Evolutionary conservation across 2,888 invertebrate genomes (phyloP).

Genomic region (Salpingus planirostris): DNA sequence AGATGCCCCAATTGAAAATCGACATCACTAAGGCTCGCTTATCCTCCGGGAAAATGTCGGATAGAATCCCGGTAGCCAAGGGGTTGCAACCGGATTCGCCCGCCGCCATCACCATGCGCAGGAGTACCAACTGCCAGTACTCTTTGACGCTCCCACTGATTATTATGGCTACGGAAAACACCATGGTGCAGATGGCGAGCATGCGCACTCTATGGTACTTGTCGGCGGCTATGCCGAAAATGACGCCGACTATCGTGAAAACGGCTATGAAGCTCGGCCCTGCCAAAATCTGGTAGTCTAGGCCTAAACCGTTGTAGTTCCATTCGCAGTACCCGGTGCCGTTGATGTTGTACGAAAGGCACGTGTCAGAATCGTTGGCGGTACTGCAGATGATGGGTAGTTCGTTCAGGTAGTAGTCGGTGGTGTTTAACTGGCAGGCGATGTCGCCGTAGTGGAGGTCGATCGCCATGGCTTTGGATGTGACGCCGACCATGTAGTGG

Average conservation of each 20-base stretch:
- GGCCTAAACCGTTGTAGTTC: conserved; percentile 86
- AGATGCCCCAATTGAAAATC: conserved; percentile 93
- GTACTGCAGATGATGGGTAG: conserved; percentile 49
- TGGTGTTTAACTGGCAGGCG: conserved; percentile 68
- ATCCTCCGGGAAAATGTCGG: conserved; percentile 70
- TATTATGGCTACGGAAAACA: conserved; percentile 75
- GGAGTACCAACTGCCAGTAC: conserved; percentile 83
- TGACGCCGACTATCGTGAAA: conserved; percentile 79
- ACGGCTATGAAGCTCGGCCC: conserved; percentile 90
- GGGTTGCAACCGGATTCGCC: conserved; percentile 83
- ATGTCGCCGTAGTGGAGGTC: conserved; percentile 82
- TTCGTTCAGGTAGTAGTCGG: conserved; percentile 45
- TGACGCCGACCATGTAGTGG: conserved; percentile 82
- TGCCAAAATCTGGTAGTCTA: conserved; percentile 86
- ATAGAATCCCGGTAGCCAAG: conserved; percentile 72
- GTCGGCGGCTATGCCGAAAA: conserved; percentile 76
- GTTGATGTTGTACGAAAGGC: conserved; percentile 53
- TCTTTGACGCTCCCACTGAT: conserved; percentile 76
- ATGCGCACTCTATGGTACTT: conserved; percentile 66
- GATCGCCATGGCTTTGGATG: conserved; percentile 76
- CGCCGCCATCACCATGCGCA: conserved; percentile 39
- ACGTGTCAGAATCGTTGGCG: conserved; percentile 48
- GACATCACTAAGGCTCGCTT: conserved; percentile 84
- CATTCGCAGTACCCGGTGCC: conserved; percentile 78
- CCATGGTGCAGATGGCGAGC: conserved; percentile 65